A percentile compares a stretch with the other conserved stretches of the same genome.
These are phyloP conservation scores for Lutjanus erythropterus DNA, from an alignment of 2,113 vertebrate genomes.

Conservation along the genomic window DNA sequence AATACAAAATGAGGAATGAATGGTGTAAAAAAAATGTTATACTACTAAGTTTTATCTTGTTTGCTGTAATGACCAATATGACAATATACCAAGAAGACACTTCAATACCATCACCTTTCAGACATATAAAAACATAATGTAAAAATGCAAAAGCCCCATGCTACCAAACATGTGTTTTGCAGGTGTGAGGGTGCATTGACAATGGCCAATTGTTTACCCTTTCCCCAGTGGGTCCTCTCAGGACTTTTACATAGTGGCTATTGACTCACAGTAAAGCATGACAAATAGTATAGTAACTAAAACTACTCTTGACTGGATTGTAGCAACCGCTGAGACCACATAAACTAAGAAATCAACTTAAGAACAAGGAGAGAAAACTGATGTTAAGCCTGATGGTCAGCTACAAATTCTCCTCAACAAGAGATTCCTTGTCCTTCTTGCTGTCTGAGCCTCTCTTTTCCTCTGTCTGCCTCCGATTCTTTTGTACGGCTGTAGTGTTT, in stretches of 20 bases:
- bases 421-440: constrained; percentile 33
- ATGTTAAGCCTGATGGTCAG: not conserved
- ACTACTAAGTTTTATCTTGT: not conserved
- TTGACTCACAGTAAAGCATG: constrained; percentile 17
- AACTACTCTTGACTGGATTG: constrained; percentile 3
- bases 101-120: not conserved
- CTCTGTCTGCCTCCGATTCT: constrained; percentile 17
- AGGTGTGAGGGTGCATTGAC: constrained; percentile 62
- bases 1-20: not conserved
- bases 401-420: constrained; percentile 17
- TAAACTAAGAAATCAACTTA: constrained; percentile 10
- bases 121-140: constrained; percentile 27
- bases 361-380: constrained; percentile 16
- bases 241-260: constrained; percentile 10
- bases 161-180: constrained; percentile 47
- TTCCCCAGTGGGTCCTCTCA: constrained; percentile 31
- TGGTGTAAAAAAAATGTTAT: not conserved
- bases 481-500: constrained; percentile 37
- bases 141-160: constrained; percentile 18
- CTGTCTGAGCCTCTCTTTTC: constrained; percentile 11
- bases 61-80: not conserved
- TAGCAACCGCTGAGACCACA: not conserved
- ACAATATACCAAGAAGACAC: not conserved
- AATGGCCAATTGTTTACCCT: constrained; percentile 58
- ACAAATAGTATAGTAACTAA: constrained; percentile 5